Conservation (phyloP, 2,888 invertebrate genomes). For the Trichogramma evanescens region DNA sequence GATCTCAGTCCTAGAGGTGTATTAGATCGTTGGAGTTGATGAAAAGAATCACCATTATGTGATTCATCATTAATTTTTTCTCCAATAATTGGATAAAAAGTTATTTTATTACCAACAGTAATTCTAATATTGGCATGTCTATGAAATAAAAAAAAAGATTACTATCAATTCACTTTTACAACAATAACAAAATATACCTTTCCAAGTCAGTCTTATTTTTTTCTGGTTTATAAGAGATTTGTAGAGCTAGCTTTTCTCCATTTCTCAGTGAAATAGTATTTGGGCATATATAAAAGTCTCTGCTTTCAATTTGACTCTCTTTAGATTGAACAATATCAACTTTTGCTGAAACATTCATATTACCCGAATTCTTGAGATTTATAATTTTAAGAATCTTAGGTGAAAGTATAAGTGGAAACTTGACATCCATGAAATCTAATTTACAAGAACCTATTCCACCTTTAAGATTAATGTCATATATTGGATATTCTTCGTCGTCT, state of each 20-base stretch:
- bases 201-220: constrained; percentile 23
- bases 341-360: constrained; percentile 25
- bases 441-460: constrained; percentile 30
- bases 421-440: constrained; percentile 32
- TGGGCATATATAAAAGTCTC: constrained; percentile 32
- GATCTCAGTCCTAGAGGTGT: constrained; percentile 34
- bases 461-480: constrained; percentile 31
- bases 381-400: constrained; percentile 31
- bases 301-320: constrained; percentile 17
- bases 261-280: constrained; percentile 29
- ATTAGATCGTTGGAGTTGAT: constrained; percentile 30
- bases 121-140: constrained; percentile 32
- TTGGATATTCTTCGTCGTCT: constrained; percentile 26
- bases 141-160: constrained; percentile 10
- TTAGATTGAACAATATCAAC: constrained; percentile 27
- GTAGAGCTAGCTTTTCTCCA: constrained; percentile 28
- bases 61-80: constrained; percentile 26
- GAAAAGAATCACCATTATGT: constrained; percentile 26
- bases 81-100: constrained; percentile 31
- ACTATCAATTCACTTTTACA: constrained; percentile 5
- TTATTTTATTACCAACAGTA: constrained; percentile 25
- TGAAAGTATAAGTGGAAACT: constrained; percentile 29
- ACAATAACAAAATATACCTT: constrained; percentile 22
- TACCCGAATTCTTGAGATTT: constrained; percentile 33
- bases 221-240: constrained; percentile 31